Evolutionary conservation across 2,797 vertebrate species (phyloP).

Genomic region (Falco cherrug): DNA sequence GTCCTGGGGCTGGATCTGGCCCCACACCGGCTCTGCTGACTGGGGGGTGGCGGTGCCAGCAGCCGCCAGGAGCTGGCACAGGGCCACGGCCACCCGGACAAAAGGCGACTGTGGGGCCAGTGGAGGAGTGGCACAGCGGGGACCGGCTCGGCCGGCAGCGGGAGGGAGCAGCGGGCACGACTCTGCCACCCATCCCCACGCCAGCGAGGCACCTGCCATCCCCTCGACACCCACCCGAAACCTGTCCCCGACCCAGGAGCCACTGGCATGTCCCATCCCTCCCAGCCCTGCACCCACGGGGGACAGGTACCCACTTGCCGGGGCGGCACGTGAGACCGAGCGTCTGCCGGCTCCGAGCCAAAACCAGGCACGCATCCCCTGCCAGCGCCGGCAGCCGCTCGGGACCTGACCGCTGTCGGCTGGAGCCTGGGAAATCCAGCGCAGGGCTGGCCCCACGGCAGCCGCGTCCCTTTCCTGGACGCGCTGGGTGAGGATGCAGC

Average conservation of each 20-base stretch:
- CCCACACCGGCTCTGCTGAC: background rate
- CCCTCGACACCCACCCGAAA: background rate
- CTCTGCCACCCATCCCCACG: background rate
- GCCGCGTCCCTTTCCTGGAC: background rate
- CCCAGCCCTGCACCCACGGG: background rate
- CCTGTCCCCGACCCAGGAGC: background rate
- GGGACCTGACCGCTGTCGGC: rapidly evolving
- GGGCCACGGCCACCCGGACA: background rate
- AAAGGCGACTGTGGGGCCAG: background rate
- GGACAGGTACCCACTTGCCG: background rate
- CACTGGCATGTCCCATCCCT: background rate
- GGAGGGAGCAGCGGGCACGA: background rate
- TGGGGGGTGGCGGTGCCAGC: background rate
- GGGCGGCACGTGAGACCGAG: rapidly evolving
- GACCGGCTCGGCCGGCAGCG: background rate
- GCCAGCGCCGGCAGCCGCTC: background rate
- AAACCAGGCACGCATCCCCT: background rate
- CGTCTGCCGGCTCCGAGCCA: rapidly evolving
- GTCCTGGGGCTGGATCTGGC: background rate
- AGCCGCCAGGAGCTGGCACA: background rate
- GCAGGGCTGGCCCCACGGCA: background rate
- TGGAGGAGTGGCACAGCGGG: background rate
- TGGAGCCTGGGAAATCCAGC: background rate
- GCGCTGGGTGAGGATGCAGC: background rate
- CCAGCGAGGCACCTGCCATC: background rate